Base-by-base conservation (phyloP, 2,888 invertebrate species). In the Chaitophorus viminalis region DNA sequence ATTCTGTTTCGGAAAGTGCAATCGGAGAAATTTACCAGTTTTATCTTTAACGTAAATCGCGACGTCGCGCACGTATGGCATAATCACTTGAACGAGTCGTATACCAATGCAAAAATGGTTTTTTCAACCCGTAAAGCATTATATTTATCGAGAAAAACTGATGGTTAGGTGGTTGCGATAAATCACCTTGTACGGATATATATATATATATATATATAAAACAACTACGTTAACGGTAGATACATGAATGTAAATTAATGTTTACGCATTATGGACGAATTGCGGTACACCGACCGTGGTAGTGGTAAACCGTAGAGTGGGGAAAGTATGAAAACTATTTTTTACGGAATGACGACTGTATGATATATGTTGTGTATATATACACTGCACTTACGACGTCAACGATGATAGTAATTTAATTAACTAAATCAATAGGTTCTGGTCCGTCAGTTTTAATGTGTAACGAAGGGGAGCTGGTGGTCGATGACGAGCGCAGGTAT, bases 351-450 rank as follows among this genome's bases (percentile, higher is more conserved):
- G 11, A 68, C 11, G 5, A 60, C 60, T 25, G 5, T 25, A 60
- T 25, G 3, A 46, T 9, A 46, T 46, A 46, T 46, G 9, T 46
- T 9, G 5, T 1, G 9, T 46, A 46, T 46, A 46, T 46, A 8
- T 46, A 46, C 46, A 46, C 11, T 14, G 46, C 46, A 46, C 46
- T 6, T 39, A 39, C 39, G 8, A 46, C 46, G 72, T 21, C 31
- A 33, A 72, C 72, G 21, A 72, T 21, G 72, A 72, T 21, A 74
- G 18, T 75, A 84, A 84, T 75, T 76, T 65, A 76, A 84, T 76
- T 76, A 75, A 65, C 75, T 65, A 65, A 83, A 84, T 76, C 84
- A 76, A 84, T 75, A 76, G 39, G 76, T 82, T 82, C 25, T 70
- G 68, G 68, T 81, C 70, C 70, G 70, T 6, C 46, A 70, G 68